phyloP scores from a whole-genome alignment of 2,888 invertebrate genomes.

The Brenthis daphne region DNA sequence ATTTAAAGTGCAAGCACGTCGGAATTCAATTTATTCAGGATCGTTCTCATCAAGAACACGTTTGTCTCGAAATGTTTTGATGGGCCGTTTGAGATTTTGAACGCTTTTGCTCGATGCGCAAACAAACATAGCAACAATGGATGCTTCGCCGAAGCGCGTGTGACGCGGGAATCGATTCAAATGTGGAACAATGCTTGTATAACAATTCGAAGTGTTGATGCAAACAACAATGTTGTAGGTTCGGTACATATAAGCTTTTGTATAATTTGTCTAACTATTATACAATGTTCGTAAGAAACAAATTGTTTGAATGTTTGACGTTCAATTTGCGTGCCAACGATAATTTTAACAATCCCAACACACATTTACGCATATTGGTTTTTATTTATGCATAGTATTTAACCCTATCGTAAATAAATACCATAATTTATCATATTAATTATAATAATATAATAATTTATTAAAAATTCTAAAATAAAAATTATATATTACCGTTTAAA shows the following conservation, averaged over 20 bases:
- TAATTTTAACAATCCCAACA: constrained; percentile 27
- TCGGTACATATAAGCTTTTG: constrained; percentile 59
- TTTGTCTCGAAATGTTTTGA: constrained; percentile 62
- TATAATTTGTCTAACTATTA: constrained; percentile 49
- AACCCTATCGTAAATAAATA: background rate
- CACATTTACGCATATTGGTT: constrained; percentile 9
- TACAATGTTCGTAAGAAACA: constrained; percentile 43
- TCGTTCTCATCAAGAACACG: constrained; percentile 41
- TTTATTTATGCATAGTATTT: constrained; percentile 1
- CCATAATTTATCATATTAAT: background rate
- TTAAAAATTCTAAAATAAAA: background rate
- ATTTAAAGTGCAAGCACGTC: constrained; percentile 29
- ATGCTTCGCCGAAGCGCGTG: constrained; percentile 71
- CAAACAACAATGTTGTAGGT: constrained; percentile 66
- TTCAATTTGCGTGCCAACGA: constrained; percentile 31
- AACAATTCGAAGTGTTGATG: constrained; percentile 75
- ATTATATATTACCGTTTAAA: background rate
- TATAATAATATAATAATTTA: background rate
- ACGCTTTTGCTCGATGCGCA: constrained; percentile 62
- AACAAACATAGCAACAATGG: constrained; percentile 79
- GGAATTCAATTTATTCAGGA: constrained; percentile 39
- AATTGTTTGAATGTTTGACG: constrained; percentile 37
- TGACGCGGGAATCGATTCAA: constrained; percentile 65
- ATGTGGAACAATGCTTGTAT: constrained; percentile 79
- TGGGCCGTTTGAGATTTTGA: constrained; percentile 70